Evolutionary conservation across 2,888 invertebrate species (phyloP).

Genomic region (Drosophila neotestacea): DNA sequence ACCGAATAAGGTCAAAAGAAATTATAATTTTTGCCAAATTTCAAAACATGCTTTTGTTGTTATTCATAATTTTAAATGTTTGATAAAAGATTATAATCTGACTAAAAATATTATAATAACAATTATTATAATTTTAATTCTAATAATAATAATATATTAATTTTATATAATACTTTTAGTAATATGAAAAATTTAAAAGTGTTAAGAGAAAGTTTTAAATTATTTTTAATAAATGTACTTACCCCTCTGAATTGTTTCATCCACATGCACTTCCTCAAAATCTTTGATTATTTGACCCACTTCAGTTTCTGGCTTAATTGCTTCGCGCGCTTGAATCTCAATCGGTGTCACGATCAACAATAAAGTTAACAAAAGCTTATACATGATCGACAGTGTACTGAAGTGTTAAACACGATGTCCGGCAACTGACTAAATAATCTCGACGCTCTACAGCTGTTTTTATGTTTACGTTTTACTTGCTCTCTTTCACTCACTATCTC

Average conservation of each 20-base stretch:
- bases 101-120: neutral
- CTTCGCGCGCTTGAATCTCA: slow-evolving; percentile 58
- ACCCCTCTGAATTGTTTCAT: slow-evolving; percentile 43
- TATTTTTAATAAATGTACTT: slow-evolving; percentile 6
- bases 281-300: slow-evolving; percentile 67
- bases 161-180: no score
- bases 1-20: no score
- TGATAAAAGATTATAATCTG: no score
- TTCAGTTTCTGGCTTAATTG: slow-evolving; percentile 58
- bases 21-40: neutral
- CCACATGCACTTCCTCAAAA: slow-evolving; percentile 47
- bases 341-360: slow-evolving; percentile 30
- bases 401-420: slow-evolving; percentile 24
- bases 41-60: neutral
- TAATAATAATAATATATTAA: no score
- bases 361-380: slow-evolving; percentile 6
- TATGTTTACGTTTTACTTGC: slow-evolving; percentile 8
- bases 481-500: neutral
- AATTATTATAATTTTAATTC: neutral
- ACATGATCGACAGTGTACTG: slow-evolving; percentile 6
- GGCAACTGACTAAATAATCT: slow-evolving; percentile 41
- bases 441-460: slow-evolving; percentile 50
- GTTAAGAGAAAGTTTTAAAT: no score
- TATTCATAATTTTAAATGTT: neutral
- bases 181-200: no score